A percentile compares a stretch with the other conserved stretches of the same genome.
phyloP scores from a whole-genome alignment of 2,797 vertebrate species.

The Notolabrus celidotus region DNA sequence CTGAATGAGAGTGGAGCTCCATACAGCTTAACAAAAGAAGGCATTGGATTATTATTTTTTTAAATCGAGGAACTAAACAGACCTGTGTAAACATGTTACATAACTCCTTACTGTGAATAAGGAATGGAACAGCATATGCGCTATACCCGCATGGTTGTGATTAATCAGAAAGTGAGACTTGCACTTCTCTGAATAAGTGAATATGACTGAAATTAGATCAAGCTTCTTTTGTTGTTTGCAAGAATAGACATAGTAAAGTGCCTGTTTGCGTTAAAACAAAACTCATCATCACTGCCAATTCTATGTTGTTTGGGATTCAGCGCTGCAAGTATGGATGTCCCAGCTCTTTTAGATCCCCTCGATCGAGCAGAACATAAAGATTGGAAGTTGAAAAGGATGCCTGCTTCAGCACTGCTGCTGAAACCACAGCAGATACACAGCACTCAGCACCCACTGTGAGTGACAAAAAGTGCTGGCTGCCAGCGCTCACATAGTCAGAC shows the following conservation, averaged over 20 bases:
- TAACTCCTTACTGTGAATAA: constrained; percentile 54
- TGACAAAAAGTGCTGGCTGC: constrained; percentile 76
- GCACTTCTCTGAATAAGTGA: constrained; percentile 16
- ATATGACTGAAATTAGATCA: constrained; percentile 19
- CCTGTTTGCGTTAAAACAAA: constrained; percentile 33
- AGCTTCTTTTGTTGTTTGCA: constrained; percentile 11
- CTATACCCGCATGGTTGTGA: constrained; percentile 22
- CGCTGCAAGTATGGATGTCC: constrained; percentile 43
- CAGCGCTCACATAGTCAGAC: constrained; percentile 71
- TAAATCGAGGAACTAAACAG: constrained; percentile 48
- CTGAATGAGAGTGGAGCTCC: constrained; percentile 60
- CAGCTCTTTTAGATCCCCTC: constrained; percentile 36
- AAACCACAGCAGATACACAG: constrained; percentile 56
- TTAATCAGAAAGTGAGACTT: constrained; percentile 26
- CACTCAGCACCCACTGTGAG: constrained; percentile 56
- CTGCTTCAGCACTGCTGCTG: constrained; percentile 45
- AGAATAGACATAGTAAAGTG: constrained; percentile 28
- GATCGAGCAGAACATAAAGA: constrained; percentile 43
- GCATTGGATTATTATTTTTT: constrained; percentile 51
- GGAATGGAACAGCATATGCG: constrained; percentile 20
- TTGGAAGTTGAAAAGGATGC: constrained; percentile 52
- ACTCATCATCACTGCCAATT: constrained; percentile 31
- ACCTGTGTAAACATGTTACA: constrained; percentile 70
- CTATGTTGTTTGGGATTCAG: constrained; percentile 47
- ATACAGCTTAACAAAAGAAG: constrained; percentile 36